These are phyloP conservation scores for Drosophila dives DNA, from an alignment of 2,888 invertebrate genomes.

Conservation along the genomic window DNA sequence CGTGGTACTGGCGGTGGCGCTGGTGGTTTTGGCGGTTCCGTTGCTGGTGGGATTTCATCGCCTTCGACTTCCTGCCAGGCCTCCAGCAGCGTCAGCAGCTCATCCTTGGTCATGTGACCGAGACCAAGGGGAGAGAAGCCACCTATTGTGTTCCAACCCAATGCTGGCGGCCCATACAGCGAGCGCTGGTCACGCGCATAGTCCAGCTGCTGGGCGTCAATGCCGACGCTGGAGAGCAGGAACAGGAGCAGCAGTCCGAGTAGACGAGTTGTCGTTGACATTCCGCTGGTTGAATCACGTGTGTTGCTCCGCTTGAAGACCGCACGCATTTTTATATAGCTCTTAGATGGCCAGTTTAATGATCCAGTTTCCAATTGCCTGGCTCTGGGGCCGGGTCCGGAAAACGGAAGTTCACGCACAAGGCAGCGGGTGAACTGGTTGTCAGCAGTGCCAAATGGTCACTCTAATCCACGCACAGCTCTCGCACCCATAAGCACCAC, in stretches of 20 bases:
- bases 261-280: slow-evolving; percentile 28
- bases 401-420: slow-evolving; percentile 55
- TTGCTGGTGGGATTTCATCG: slow-evolving; percentile 56
- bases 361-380: slow-evolving; percentile 28
- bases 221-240: slow-evolving; percentile 4
- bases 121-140: slow-evolving; percentile 62
- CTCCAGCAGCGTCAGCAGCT: slow-evolving; percentile 76
- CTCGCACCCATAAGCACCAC: slow-evolving; percentile 8
- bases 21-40: slow-evolving; percentile 54
- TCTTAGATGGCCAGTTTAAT: slow-evolving; percentile 3
- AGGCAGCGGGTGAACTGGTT: slow-evolving; percentile 55
- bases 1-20: neutral
- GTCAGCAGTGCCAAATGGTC: slow-evolving; percentile 37
- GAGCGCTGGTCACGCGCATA: slow-evolving; percentile 72
- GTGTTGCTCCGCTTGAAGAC: slow-evolving; percentile 23
- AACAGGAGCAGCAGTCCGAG: slow-evolving; percentile 29
- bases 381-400: slow-evolving; percentile 29
- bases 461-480: slow-evolving; percentile 47
- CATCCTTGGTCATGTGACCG: slow-evolving; percentile 80
- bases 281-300: slow-evolving; percentile 37
- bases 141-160: slow-evolving; percentile 62
- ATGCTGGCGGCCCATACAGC: slow-evolving; percentile 60
- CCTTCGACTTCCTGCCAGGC: slow-evolving; percentile 77
- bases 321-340: slow-evolving; percentile 39
- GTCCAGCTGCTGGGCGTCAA: slow-evolving; percentile 35